Evolutionary conservation across 2,888 invertebrate species (phyloP).

Genomic region (Stenurella melanura): DNA sequence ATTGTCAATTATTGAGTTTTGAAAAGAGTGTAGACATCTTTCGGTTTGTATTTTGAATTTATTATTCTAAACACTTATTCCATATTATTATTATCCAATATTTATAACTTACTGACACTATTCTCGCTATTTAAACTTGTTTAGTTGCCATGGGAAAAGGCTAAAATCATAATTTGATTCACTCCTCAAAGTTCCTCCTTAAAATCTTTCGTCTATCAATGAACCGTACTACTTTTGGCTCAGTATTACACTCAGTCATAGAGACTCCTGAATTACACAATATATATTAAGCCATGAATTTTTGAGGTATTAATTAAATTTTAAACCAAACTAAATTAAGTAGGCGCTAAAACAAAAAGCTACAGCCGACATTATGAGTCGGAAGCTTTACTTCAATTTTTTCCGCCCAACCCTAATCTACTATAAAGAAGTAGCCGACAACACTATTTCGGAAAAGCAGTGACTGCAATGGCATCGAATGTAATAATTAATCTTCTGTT

Average conservation of each 20-base stretch:
- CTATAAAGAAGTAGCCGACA: constrained; percentile 31
- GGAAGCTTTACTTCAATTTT: constrained; percentile 34
- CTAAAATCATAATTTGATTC: background rate
- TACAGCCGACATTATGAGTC: background rate
- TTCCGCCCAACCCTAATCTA: constrained; percentile 29
- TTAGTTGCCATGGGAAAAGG: background rate
- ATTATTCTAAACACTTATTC: too few relatives aligned
- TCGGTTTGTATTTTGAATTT: too few relatives aligned
- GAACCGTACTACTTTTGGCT: background rate
- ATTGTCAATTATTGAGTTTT: too few relatives aligned
- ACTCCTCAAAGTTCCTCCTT: background rate
- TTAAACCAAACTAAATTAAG: constrained; percentile 16
- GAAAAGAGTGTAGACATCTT: too few relatives aligned
- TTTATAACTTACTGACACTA: too few relatives aligned
- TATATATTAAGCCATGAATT: background rate
- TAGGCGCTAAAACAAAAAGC: constrained; percentile 35
- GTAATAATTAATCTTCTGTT: background rate
- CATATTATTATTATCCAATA: too few relatives aligned
- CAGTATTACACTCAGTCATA: background rate
- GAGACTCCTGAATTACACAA: constrained; percentile 17
- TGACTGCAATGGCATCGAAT: background rate
- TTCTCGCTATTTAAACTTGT: background rate
- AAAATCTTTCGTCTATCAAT: background rate
- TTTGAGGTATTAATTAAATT: constrained; percentile 31
- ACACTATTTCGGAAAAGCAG: background rate